These are phyloP conservation scores for Bilobella aurantiaca DNA, from an alignment of 1,140 invertebrate species.

Conservation along the genomic window DNA sequence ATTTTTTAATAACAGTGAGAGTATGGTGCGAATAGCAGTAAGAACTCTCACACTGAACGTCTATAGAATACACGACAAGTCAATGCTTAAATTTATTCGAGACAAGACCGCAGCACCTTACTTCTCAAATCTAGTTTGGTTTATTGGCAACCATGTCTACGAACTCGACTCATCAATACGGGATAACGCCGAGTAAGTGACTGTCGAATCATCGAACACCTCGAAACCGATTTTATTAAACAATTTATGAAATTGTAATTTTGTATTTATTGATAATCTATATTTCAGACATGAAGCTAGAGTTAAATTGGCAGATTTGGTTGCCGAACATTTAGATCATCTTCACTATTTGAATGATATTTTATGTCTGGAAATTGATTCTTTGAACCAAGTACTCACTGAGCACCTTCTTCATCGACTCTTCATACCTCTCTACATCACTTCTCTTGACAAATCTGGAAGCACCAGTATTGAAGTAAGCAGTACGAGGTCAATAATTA, in stretches of 20 bases:
- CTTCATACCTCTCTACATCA: slow-evolving; percentile 87
- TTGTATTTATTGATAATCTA: too few species aligned
- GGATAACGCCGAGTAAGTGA: slow-evolving; percentile 81
- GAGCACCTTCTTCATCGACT: slow-evolving; percentile 89
- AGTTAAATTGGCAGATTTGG: slow-evolving; percentile 76
- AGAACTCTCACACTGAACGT: slow-evolving; percentile 95
- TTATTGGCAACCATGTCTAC: slow-evolving; percentile 95
- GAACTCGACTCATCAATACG: slow-evolving; percentile 90
- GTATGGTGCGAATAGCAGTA: slow-evolving; percentile 98
- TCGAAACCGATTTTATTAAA: too few species aligned
- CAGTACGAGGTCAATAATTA: background rate
- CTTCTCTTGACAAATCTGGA: slow-evolving; percentile 52
- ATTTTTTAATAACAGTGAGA: slow-evolving; percentile 97
- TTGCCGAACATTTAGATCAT: slow-evolving; percentile 95
- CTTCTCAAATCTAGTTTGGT: slow-evolving; percentile 98
- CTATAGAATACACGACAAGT: slow-evolving; percentile 85
- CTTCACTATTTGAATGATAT: slow-evolving; percentile 98
- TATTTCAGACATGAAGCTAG: slow-evolving; percentile 68
- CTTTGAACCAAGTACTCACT: slow-evolving; percentile 88
- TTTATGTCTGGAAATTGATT: slow-evolving; percentile 77
- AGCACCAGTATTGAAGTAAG: background rate
- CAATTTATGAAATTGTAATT: too few species aligned
- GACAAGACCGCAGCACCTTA: slow-evolving; percentile 93
- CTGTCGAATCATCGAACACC: too few species aligned
- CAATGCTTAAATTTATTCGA: slow-evolving; percentile 91